These are phyloP conservation scores for Hedya salicella DNA, from an alignment of 2,888 invertebrate species.

Conservation along the genomic window DNA sequence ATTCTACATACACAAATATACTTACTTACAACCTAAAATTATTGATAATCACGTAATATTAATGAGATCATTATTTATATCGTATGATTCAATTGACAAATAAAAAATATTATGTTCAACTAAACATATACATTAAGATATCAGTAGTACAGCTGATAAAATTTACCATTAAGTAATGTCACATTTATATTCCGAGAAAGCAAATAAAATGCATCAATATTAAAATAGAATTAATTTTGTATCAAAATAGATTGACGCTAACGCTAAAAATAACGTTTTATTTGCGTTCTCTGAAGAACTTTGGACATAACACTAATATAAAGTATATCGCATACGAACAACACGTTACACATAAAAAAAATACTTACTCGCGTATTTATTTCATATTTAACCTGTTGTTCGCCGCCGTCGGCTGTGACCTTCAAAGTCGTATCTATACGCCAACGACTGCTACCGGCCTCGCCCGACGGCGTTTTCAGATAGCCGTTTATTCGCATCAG, in stretches of 20 bases:
- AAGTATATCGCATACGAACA: no score
- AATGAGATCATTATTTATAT: conserved; percentile 38
- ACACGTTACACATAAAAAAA: no score
- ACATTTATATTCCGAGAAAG: background rate
- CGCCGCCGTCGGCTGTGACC: no score
- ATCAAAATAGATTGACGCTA: background rate
- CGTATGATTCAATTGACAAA: background rate
- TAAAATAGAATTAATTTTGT: background rate
- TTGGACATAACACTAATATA: background rate
- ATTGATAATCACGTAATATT: conserved; percentile 16
- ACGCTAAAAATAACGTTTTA: background rate
- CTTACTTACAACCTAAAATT: conserved; percentile 10
- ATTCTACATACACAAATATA: background rate
- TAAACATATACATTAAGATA: background rate
- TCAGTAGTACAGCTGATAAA: background rate
- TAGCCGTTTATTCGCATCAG: no score
- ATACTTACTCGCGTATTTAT: no score
- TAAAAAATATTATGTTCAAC: background rate
- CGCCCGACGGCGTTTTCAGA: no score
- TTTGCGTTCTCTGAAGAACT: conserved; percentile 3
- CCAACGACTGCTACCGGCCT: no score
- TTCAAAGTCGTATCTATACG: no score
- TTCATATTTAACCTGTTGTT: no score
- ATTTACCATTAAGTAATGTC: background rate
- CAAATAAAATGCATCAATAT: conserved; percentile 11